A percentile compares a stretch with the other conserved stretches of the same genome.
Conservation (phyloP, 2,797 vertebrate genomes). For the Miichthys miiuy region DNA sequence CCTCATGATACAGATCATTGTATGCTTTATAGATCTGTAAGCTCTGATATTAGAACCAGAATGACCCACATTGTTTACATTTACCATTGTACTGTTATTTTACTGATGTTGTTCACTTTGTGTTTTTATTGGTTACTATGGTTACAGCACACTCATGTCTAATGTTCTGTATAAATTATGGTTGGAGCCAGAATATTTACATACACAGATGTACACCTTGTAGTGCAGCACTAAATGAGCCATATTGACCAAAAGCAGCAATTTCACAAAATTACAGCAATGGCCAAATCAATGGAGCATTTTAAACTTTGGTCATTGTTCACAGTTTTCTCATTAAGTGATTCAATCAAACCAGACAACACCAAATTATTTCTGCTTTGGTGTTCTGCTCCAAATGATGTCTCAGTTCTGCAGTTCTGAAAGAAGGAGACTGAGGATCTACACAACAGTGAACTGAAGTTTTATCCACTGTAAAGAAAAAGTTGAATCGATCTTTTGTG, state of each 20-base stretch:
- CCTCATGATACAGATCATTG: too few species aligned
- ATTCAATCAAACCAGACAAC: background rate
- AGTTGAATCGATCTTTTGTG: background rate
- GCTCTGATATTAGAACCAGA: background rate
- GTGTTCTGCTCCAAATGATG: too few species aligned
- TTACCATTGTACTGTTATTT: background rate
- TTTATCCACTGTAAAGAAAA: background rate
- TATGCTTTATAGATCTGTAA: too few species aligned
- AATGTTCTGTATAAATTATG: background rate
- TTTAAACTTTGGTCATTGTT: background rate
- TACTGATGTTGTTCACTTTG: background rate
- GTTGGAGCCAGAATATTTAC: background rate
- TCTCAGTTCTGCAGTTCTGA: background rate
- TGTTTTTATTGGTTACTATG: background rate
- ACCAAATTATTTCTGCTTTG: background rate
- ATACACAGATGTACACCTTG: background rate
- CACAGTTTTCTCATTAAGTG: background rate
- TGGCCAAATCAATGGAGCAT: background rate
- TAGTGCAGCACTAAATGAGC: background rate
- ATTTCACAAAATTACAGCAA: background rate
- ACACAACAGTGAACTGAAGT: background rate
- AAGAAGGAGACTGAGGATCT: background rate
- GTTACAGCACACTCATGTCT: background rate
- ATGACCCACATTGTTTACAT: background rate
- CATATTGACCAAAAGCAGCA: background rate